Evolutionary conservation across 2,888 invertebrate genomes (phyloP).

Genomic region (Ypsolopha sequella): DNA sequence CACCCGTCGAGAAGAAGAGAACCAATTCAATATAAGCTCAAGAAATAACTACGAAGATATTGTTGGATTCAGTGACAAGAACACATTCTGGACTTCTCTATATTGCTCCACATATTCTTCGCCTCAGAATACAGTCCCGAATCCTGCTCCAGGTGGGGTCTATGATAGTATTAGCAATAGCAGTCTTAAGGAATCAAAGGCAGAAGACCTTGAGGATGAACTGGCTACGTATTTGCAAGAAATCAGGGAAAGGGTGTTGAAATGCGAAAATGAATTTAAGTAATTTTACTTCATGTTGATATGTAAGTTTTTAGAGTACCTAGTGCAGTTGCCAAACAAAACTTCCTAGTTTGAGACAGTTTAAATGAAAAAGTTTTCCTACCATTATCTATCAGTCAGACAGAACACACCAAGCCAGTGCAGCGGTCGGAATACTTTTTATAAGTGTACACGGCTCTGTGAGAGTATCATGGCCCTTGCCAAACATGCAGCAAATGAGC

Average conservation of each 20-base stretch:
- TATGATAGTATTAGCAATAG: slow-evolving; percentile 46
- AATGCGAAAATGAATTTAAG: slow-evolving; percentile 16
- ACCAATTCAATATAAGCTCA: background rate
- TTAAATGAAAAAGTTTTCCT: too few relatives aligned
- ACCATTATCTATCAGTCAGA: too few relatives aligned
- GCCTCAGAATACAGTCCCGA: background rate
- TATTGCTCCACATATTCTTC: background rate
- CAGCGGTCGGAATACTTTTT: too few relatives aligned
- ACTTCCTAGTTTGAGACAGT: too few relatives aligned
- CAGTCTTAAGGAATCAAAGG: slow-evolving; percentile 44
- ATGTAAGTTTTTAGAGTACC: too few relatives aligned
- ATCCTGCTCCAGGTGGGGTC: too few relatives aligned
- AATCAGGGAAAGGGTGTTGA: slow-evolving; percentile 17
- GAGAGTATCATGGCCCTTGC: too few relatives aligned
- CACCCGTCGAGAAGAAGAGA: background rate
- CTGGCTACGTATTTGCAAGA: slow-evolving; percentile 44
- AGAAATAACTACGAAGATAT: background rate
- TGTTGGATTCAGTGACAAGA: background rate
- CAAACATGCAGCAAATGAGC: too few relatives aligned
- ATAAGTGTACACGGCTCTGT: too few relatives aligned
- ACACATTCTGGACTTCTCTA: background rate
- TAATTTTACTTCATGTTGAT: too few relatives aligned
- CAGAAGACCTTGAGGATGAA: slow-evolving; percentile 46
- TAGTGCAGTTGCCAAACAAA: too few relatives aligned
- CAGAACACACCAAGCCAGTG: too few relatives aligned